Base-by-base conservation (phyloP, 2,797 vertebrate genomes). In the Sebastolobus altivelis region DNA sequence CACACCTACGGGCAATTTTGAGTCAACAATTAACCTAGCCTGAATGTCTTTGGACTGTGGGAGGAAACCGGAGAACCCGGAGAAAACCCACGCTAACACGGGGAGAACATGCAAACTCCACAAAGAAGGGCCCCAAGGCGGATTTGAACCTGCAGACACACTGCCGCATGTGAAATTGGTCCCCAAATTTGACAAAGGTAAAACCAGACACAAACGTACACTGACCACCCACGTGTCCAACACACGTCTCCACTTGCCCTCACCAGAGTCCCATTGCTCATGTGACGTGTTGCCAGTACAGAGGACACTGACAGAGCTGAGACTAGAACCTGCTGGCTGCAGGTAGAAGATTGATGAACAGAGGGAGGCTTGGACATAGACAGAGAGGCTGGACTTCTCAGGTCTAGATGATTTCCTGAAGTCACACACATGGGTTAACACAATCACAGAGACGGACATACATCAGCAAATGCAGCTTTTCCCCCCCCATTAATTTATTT, bases 381-480 rank as follows among this genome's bases (percentile, higher is more conserved):
- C 65, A 63, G 66, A 70, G 20, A 70, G 20, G 20, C 54, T 65
- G 58, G 70, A 62, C 7, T 49, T 49, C 7, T 37, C 3, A 52
- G 33, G 46, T 31, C 46, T 70, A 25, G 25, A 62, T 70, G 75
- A 31, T 69, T 70, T 81, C 60, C 20, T 52, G 20, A 18, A 10
- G 18, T 52, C 18, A 37, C 65, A 70, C 52, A 72, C 54, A 43
- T 46, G 20, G 52, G 35, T 56, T 62, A 22, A 56, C 35, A 62
- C 7, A 4, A 72, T 9, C 10, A 60, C 0, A 0, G 2, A 68
- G 2, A 52, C 27, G 55, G 2, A 52, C 27, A 55, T 1, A 40
- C 46, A 75, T 35, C 14, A 65, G 56, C 56, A 72, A 52, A 79
- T 70, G 62, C 22, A 38, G 12, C 27, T 29, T 31, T 16, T 25